A percentile compares a stretch with the other conserved stretches of the same genome.
Evolutionary conservation across 2,888 invertebrate species (phyloP).

Genomic region (Tridacna gigas): DNA sequence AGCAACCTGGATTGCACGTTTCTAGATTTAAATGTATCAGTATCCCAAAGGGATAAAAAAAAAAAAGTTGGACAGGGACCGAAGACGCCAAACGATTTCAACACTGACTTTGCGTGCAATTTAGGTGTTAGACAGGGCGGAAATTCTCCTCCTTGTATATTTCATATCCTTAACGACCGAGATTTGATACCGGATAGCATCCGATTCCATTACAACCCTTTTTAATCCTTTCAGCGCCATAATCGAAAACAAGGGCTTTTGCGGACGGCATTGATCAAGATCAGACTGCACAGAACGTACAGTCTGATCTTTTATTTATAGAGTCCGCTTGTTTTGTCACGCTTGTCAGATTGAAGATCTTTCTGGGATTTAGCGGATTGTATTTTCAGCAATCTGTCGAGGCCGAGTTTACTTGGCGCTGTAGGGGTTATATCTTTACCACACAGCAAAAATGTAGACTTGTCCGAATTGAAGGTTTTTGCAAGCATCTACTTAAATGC

Average conservation of each 20-base stretch:
- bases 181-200: neutral
- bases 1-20: too few species aligned
- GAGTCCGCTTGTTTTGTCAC: too few species aligned
- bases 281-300: neutral
- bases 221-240: neutral
- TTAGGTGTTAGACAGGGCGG: slow-evolving; percentile 26
- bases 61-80: neutral
- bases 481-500: too few species aligned
- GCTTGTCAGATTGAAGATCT: too few species aligned
- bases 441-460: too few species aligned
- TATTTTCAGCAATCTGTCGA: too few species aligned
- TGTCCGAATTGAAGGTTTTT: too few species aligned
- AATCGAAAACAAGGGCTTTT: neutral
- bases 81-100: neutral
- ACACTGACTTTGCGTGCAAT: neutral
- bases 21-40: too few species aligned
- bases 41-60: neutral
- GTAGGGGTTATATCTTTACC: too few species aligned
- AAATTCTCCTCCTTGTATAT: slow-evolving; percentile 27
- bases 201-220: neutral
- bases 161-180: slow-evolving; percentile 25
- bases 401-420: too few species aligned
- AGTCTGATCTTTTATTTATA: neutral
- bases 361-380: too few species aligned
- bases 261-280: neutral